A percentile compares a stretch with the other conserved stretches of the same genome.
Conservation (phyloP, 2,113 vertebrate species). For the Hiodon alosoides region DNA sequence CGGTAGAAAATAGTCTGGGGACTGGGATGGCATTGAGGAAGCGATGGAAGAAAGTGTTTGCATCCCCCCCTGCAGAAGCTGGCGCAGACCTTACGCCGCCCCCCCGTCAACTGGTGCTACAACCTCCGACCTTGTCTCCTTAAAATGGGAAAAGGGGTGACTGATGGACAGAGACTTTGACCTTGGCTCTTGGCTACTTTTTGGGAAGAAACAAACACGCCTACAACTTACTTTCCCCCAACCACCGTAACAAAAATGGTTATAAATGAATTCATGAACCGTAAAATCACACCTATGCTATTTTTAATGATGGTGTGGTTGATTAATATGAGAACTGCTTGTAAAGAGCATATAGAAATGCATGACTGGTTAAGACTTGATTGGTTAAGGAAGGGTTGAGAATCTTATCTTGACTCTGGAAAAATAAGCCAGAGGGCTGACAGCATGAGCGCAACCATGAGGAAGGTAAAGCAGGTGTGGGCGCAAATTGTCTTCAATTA, state of each 20-base stretch:
- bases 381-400: slow-evolving; percentile 55
- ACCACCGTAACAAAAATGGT: neutral
- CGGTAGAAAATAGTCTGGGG: slow-evolving; percentile 74
- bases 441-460: no score
- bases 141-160: slow-evolving; percentile 29
- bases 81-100: slow-evolving; percentile 30
- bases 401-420: slow-evolving; percentile 55
- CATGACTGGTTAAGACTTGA: slow-evolving; percentile 42
- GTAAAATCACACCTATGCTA: no score
- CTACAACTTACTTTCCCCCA: slow-evolving; percentile 5
- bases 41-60: slow-evolving; percentile 72
- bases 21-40: slow-evolving; percentile 79
- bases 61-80: slow-evolving; percentile 55
- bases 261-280: no score
- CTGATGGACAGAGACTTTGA: slow-evolving; percentile 31
- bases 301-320: no score
- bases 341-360: slow-evolving; percentile 28
- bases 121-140: neutral
- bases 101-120: slow-evolving; percentile 14
- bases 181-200: slow-evolving; percentile 38
- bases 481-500: no score
- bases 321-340: no score
- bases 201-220: slow-evolving; percentile 37
- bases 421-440: slow-evolving; percentile 46
- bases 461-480: no score